Conservation (phyloP, 2,888 invertebrate species). For the Limnephilus rhombicus region DNA sequence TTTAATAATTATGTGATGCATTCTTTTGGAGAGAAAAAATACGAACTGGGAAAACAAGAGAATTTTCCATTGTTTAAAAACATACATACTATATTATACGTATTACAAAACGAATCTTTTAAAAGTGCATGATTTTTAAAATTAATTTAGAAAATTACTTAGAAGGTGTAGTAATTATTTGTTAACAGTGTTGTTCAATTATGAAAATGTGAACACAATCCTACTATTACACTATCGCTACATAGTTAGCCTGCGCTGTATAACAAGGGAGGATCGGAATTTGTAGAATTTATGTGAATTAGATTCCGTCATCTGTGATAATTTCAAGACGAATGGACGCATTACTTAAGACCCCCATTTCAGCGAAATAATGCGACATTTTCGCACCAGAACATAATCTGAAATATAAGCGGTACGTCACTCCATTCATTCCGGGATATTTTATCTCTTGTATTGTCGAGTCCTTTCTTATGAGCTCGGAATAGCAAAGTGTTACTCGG, state of each 20-base stretch:
- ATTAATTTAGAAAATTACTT: background rate
- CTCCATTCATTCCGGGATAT: conserved; percentile 39
- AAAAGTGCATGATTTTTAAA: too few species aligned
- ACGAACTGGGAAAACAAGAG: too few species aligned
- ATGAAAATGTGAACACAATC: background rate
- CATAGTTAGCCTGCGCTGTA: background rate
- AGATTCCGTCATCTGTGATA: background rate
- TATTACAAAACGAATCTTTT: too few species aligned
- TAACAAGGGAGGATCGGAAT: background rate
- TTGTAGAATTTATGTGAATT: background rate
- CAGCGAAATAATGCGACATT: background rate
- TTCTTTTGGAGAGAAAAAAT: too few species aligned
- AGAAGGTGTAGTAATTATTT: background rate
- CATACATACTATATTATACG: too few species aligned
- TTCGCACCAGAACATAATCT: conserved; percentile 33
- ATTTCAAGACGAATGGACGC: conserved; percentile 34
- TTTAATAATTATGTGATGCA: too few species aligned
- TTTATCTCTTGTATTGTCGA: conserved; percentile 49
- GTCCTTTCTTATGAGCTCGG: conserved; percentile 43
- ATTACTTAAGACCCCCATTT: conserved; percentile 26
- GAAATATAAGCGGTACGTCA: conserved; percentile 32
- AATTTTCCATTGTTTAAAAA: too few species aligned
- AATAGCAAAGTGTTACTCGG: conserved; percentile 48
- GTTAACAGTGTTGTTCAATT: background rate
- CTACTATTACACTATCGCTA: background rate